These are phyloP conservation scores for Pyrrhopygopsis socrates DNA, from an alignment of 2,888 invertebrate genomes.

Conservation along the genomic window DNA sequence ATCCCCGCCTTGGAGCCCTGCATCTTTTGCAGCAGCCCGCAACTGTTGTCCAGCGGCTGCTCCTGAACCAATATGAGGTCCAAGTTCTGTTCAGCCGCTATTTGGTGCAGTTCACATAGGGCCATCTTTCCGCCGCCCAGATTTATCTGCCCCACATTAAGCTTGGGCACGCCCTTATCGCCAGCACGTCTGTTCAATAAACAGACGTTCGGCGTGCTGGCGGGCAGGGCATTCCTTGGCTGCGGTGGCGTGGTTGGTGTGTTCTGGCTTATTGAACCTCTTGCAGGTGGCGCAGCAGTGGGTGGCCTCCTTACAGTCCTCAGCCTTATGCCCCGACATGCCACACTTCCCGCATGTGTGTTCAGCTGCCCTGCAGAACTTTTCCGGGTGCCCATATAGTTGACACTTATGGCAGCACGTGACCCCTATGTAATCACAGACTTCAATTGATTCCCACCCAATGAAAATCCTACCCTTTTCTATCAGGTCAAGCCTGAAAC, in stretches of 20 bases:
- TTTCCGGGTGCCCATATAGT: constrained; percentile 71
- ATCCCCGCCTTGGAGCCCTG: not conserved
- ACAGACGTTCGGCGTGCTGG: not conserved
- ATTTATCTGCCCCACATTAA: not conserved
- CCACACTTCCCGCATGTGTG: constrained; percentile 56
- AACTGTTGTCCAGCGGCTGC: constrained; percentile 17
- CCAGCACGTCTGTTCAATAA: constrained; percentile 1
- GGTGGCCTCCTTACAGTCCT: not conserved
- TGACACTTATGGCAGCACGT: constrained; percentile 78
- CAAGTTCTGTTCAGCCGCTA: not conserved
- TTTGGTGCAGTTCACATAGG: not conserved
- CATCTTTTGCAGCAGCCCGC: not conserved
- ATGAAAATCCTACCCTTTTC: not conserved
- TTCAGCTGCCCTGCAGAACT: constrained; percentile 30
- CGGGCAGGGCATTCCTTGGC: not conserved
- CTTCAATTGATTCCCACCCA: not conserved
- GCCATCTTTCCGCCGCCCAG: not conserved
- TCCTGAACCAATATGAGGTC: not conserved
- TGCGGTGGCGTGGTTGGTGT: not conserved
- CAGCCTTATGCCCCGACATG: constrained; percentile 28
- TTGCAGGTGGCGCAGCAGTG: constrained; percentile 61
- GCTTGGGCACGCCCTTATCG: not conserved
- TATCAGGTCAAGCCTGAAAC: not conserved
- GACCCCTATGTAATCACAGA: constrained; percentile 25
- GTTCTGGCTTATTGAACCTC: not conserved